Conservation (phyloP, 2,797 vertebrate species). For the Melopsittacus undulatus region DNA sequence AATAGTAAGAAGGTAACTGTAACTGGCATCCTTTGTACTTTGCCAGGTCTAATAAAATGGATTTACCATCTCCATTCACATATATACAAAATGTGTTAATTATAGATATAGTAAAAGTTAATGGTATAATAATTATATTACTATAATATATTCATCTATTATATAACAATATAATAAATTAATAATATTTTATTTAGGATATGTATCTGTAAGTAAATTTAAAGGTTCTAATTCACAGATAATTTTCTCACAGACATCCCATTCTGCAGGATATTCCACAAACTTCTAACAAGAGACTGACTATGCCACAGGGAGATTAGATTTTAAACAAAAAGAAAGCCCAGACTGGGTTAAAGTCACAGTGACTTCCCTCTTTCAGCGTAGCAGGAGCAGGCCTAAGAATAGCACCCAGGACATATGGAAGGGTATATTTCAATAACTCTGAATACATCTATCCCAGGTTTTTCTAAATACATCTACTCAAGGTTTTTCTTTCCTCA, state of each 20-base stretch:
- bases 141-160: neutral
- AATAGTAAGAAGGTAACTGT: neutral
- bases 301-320: neutral
- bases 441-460: neutral
- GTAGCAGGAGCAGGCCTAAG: rapidly evolving
- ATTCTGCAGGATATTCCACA: neutral
- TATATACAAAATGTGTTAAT: neutral
- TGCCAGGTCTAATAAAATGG: neutral
- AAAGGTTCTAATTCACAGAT: neutral
- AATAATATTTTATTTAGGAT: neutral
- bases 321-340: neutral
- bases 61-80: neutral
- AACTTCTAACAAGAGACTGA: neutral
- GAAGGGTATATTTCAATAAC: neutral
- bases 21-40: neutral
- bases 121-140: neutral
- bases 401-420: neutral
- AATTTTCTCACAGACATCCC: neutral
- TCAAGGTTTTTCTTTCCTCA: neutral
- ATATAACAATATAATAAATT: neutral
- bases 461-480: neutral
- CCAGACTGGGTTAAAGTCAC: neutral
- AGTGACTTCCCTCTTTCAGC: neutral
- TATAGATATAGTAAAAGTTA: neutral
- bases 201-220: neutral